Base-by-base conservation (phyloP, 2,888 invertebrate genomes). In the Pollenia amentaria region DNA sequence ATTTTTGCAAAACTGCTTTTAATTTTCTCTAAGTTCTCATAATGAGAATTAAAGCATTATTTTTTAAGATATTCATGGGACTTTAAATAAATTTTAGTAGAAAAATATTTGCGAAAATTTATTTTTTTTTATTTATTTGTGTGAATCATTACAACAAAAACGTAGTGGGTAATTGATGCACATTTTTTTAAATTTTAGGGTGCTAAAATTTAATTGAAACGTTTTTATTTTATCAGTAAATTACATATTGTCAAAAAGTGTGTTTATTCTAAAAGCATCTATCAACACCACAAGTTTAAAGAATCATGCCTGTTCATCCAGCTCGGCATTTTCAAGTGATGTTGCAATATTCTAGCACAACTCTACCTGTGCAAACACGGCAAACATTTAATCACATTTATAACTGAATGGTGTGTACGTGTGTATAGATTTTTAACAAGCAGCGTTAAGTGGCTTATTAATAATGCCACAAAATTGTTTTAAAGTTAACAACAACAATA, bases 391-490 rank as follows among this genome's bases (percentile, higher is more conserved):
- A 38, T 64, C 9, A 65, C 12, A 48, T 60, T 70, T 11, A 53
- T 1, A 14, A 18, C 11, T n/a, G n/a, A 16, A 21, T 12, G 40
- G 55, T 48, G 65, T 80, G 44, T 82, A 40, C 62, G 29, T 38
- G 64, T 77, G 38, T 65, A 70, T 72, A 46, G 69, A 51, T 78
- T 81, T 85, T 69, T 57, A 78, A 70, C 75, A 79, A 76, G 83
- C 18, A 73, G 86, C 82, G 83, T 86, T 86, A 86, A 86, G 86
- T 86, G 86, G 86, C 83, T 86, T 86, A 86, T 86, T 86, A 86
- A 76, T 83, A 83, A 83, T 79, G 57, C 86, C 79, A 83, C 82
- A 79, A 79, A 79, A 83, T 86, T 86, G 86, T 79, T 83, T 72
- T 79, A 86, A 86, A 86, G 86, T 86, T 86, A 86, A 86, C 78